Percentiles rank a stretch among this genome's conserved stretches.
Evolutionary conservation across 1,140 invertebrate genomes (phyloP).

Genomic region (Condylostylus longicornis): DNA sequence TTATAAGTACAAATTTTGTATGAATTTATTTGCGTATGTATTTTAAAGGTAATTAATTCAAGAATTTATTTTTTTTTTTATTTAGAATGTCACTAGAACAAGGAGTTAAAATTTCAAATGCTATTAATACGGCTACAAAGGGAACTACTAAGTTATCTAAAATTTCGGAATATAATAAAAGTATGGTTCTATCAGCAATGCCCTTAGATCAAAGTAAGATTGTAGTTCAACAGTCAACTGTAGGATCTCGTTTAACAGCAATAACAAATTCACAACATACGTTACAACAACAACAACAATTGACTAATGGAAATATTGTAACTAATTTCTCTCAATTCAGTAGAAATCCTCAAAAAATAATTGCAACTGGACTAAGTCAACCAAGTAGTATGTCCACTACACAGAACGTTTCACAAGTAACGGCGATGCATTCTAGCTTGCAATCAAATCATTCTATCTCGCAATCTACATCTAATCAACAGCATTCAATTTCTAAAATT

Average conservation of each 20-base stretch:
- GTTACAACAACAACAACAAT: conserved; percentile 2
- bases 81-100: no score
- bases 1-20: no score
- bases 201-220: conserved; percentile 7
- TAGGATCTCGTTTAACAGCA: conserved; percentile 2
- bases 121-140: no score
- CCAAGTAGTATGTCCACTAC: not conserved
- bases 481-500: not conserved
- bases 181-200: conserved; percentile 10
- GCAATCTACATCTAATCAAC: not conserved
- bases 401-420: conserved; percentile 1
- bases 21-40: no score
- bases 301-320: conserved; percentile 2
- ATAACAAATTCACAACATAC: conserved; percentile 4
- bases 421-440: no score
- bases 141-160: no score
- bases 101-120: no score
- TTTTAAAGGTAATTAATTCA: no score
- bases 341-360: conserved; percentile 4
- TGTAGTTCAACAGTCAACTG: conserved; percentile 4
- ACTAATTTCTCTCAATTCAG: not conserved
- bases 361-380: not conserved
- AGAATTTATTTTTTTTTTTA: no score
- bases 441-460: no score
- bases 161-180: no score